A percentile compares a stretch with the other conserved stretches of the same genome.
Conservation (phyloP, 2,888 invertebrate genomes). For the Hermodice carunculata region DNA sequence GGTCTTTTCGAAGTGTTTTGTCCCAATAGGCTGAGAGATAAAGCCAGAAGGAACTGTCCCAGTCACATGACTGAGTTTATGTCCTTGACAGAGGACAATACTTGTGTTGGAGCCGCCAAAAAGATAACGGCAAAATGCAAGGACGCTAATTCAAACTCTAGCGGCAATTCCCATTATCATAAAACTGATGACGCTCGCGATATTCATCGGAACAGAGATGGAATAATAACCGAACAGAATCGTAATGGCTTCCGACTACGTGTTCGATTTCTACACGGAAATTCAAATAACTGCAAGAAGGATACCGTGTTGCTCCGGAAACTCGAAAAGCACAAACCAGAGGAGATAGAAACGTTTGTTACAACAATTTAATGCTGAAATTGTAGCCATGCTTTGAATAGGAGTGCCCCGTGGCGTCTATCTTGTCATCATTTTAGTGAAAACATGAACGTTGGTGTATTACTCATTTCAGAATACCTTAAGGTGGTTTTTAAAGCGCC, state of each 20-base stretch:
- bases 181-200: neutral
- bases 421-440: no score
- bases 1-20: constrained; percentile 29
- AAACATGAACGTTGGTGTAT: no score
- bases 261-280: no score
- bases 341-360: no score
- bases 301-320: no score
- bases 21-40: constrained; percentile 2
- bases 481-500: no score
- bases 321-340: no score
- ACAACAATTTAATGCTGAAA: no score
- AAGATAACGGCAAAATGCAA: neutral
- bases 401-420: no score
- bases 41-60: constrained; percentile 1
- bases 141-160: neutral
- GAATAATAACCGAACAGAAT: constrained; percentile 21
- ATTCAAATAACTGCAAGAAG: no score
- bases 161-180: neutral
- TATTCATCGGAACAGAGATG: constrained; percentile 1
- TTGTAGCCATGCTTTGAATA: no score
- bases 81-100: constrained; percentile 9
- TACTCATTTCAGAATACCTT: no score
- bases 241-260: constrained; percentile 17
- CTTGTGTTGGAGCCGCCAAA: constrained; percentile 1
- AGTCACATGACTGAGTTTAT: constrained; percentile 13